Conservation (phyloP, 1,140 invertebrate genomes). For the Sinella curviseta region DNA sequence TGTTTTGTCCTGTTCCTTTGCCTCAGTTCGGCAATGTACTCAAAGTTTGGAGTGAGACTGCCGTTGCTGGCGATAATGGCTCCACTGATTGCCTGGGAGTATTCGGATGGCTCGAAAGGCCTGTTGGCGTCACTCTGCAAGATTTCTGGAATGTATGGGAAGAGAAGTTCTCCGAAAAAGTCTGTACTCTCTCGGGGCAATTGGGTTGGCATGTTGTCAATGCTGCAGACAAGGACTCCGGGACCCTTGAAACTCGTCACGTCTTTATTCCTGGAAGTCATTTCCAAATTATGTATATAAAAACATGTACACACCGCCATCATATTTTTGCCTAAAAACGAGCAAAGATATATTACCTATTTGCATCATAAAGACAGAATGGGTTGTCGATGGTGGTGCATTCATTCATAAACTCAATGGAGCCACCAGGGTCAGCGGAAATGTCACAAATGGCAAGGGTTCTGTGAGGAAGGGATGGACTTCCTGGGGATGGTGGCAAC, state of each 20-base stretch:
- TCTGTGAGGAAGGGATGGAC: slow-evolving; percentile 83
- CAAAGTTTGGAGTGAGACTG: slow-evolving; percentile 82
- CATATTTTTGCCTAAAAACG: background rate
- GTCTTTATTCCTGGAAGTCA: slow-evolving; percentile 75
- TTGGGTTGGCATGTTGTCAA: slow-evolving; percentile 99
- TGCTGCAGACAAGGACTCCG: slow-evolving; percentile 96
- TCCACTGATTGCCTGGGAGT: slow-evolving; percentile 73
- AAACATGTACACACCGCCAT: background rate
- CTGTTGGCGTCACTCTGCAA: slow-evolving; percentile 85
- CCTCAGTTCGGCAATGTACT: slow-evolving; percentile 92
- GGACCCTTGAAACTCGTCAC: slow-evolving; percentile 92
- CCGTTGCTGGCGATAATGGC: slow-evolving; percentile 97
- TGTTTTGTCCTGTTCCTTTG: slow-evolving; percentile 55
- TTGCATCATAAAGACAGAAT: slow-evolving; percentile 97
- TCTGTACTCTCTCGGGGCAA: slow-evolving; percentile 95
- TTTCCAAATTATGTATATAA: background rate
- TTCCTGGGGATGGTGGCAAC: slow-evolving; percentile 81
- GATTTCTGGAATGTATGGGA: slow-evolving; percentile 87
- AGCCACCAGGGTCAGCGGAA: slow-evolving; percentile 96
- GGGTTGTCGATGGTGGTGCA: slow-evolving; percentile 99
- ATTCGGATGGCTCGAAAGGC: slow-evolving; percentile 76
- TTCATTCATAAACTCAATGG: slow-evolving; percentile 99
- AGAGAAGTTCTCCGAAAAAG: slow-evolving; percentile 91
- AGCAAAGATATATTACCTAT: slow-evolving; percentile 60
- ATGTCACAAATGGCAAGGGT: slow-evolving; percentile 94